Conservation (phyloP, 2,797 vertebrate species). For the Graptemys geographica region DNA sequence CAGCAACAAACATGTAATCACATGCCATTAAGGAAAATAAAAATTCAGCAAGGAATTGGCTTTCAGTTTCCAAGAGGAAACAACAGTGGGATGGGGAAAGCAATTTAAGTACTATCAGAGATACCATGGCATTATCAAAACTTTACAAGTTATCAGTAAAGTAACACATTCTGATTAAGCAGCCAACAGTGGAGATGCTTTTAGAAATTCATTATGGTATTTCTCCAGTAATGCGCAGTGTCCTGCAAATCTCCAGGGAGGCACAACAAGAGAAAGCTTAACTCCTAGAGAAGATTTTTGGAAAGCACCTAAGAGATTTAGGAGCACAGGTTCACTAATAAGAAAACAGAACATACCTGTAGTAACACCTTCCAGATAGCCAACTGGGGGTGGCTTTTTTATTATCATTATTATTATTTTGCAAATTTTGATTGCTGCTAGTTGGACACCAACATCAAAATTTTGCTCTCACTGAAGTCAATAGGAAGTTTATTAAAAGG, state of each 20-base stretch:
- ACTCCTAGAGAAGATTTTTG: not conserved
- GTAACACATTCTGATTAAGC: not conserved
- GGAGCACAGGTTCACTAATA: not conserved
- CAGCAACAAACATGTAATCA: not conserved
- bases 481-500: not conserved
- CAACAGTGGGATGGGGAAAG: not conserved
- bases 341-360: not conserved
- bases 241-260: not conserved
- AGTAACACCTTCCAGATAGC: not conserved
- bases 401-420: not conserved
- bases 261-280: not conserved
- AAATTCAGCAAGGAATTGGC: not conserved
- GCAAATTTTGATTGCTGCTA: not conserved
- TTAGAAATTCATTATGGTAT: not conserved
- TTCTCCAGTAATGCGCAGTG: not conserved
- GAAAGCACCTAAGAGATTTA: not conserved
- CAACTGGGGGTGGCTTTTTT: constrained; percentile 3
- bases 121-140: not conserved
- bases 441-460: not conserved
- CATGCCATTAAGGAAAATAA: not conserved
- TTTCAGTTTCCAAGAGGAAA: accelerated
- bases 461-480: not conserved
- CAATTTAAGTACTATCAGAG: not conserved
- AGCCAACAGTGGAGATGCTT: not conserved
- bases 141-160: not conserved